Conservation (phyloP, 2,113 vertebrate genomes). For the Callaeas wilsoni region DNA sequence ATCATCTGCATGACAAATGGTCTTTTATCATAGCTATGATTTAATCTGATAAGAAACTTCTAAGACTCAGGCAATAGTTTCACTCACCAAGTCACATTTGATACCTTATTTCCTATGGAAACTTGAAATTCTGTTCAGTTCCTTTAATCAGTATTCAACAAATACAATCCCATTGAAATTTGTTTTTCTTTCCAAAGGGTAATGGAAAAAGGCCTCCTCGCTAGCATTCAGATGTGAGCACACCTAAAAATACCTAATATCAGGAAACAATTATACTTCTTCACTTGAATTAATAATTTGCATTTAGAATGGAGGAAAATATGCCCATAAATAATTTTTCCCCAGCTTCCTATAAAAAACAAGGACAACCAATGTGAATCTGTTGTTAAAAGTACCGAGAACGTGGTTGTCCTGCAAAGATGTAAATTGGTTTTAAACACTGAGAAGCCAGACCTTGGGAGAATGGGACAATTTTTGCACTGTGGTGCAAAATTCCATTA, state of each 20-base stretch:
- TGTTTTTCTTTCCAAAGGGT: conserved; percentile 27
- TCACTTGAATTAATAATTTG: conserved; percentile 37
- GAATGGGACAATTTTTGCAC: not conserved
- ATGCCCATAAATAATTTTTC: not conserved
- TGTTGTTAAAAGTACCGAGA: not conserved
- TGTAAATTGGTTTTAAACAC: not conserved
- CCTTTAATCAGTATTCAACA: conserved; percentile 38
- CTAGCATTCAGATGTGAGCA: conserved; percentile 1
- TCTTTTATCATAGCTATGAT: not conserved
- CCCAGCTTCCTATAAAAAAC: not conserved
- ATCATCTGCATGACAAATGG: not conserved
- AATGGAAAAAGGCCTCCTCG: not conserved
- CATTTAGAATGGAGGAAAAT: conserved; percentile 31
- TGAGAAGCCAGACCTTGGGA: not conserved
- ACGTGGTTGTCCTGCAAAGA: not conserved
- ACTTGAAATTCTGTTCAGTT: conserved; percentile 5
- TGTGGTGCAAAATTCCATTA: not conserved
- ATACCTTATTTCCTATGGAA: not conserved
- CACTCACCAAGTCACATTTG: not conserved
- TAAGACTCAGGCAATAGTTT: not conserved
- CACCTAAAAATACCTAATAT: conserved; percentile 35
- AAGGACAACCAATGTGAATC: not conserved
- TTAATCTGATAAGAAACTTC: not conserved
- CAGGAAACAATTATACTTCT: conserved; percentile 47
- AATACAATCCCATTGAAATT: conserved; percentile 24